These are phyloP conservation scores for Papilio machaon DNA, from an alignment of 1,140 invertebrate species.

Conservation along the genomic window DNA sequence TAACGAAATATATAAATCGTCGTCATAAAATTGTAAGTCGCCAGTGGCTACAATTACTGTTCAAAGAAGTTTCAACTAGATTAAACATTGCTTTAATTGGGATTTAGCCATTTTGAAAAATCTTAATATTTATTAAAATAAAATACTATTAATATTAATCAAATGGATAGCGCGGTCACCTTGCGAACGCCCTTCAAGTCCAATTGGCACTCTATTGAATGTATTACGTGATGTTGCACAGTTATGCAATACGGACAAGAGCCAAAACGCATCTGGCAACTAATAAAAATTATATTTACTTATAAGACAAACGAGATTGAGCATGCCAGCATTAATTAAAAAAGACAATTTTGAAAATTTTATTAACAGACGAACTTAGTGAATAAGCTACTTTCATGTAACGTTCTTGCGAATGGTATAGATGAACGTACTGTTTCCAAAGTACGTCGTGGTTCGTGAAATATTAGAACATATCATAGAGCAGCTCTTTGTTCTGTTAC, in stretches of 20 bases:
- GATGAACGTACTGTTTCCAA: too few relatives aligned
- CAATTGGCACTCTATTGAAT: constrained; percentile 13
- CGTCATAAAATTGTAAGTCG: too few relatives aligned
- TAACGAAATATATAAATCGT: too few relatives aligned
- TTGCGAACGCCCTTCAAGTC: constrained; percentile 10
- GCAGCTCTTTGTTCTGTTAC: too few relatives aligned
- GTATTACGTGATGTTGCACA: constrained; percentile 3
- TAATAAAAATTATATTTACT: not conserved
- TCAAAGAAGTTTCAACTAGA: not conserved
- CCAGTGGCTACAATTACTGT: not conserved
- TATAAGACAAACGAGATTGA: not conserved
- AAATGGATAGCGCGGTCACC: constrained; percentile 4
- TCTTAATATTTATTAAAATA: not conserved
- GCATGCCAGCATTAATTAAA: not conserved
- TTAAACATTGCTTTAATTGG: not conserved
- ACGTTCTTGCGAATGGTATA: too few relatives aligned
- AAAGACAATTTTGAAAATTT: not conserved
- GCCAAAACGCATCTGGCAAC: not conserved
- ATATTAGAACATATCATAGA: too few relatives aligned
- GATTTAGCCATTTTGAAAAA: not conserved
- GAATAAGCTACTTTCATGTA: too few relatives aligned
- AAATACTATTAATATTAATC: not conserved
- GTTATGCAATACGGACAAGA: not conserved
- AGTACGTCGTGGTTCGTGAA: too few relatives aligned
- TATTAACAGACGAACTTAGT: too few relatives aligned